These are phyloP conservation scores for Ceratotherium simum DNA, from an alignment of 2,113 vertebrate genomes.

Conservation along the genomic window DNA sequence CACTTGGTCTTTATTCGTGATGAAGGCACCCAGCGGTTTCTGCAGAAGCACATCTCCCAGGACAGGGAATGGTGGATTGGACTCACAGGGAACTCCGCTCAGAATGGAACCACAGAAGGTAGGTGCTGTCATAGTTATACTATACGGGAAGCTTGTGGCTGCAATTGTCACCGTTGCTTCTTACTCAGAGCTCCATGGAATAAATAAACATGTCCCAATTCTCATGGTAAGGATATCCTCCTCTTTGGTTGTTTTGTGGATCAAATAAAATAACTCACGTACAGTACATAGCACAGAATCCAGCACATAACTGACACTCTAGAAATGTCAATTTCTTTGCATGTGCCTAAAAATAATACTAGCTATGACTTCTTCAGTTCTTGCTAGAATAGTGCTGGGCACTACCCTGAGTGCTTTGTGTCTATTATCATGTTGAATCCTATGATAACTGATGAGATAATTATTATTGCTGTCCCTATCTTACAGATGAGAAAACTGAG, in stretches of 20 bases:
- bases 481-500: not conserved
- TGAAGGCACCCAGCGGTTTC: constrained; percentile 92
- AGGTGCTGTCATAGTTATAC: constrained; percentile 65
- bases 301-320: too few species aligned
- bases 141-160: not conserved
- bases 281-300: not conserved
- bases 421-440: not conserved
- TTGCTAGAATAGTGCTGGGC: not conserved
- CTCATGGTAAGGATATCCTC: not conserved
- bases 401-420: not conserved
- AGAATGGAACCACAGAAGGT: constrained; percentile 85
- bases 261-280: not conserved
- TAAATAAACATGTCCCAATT: not conserved
- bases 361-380: not conserved
- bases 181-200: not conserved
- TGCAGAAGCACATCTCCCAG: constrained; percentile 90
- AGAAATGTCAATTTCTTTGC: not conserved
- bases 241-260: not conserved
- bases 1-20: constrained; percentile 94
- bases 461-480: not conserved
- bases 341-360: not conserved
- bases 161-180: not conserved
- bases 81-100: constrained; percentile 85
- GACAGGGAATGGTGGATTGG: constrained; percentile 95
- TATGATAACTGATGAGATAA: not conserved